Percentiles rank a stretch among this genome's conserved stretches.
Evolutionary conservation across 1,140 invertebrate species (phyloP).

Genomic region (Bombus superbus): DNA sequence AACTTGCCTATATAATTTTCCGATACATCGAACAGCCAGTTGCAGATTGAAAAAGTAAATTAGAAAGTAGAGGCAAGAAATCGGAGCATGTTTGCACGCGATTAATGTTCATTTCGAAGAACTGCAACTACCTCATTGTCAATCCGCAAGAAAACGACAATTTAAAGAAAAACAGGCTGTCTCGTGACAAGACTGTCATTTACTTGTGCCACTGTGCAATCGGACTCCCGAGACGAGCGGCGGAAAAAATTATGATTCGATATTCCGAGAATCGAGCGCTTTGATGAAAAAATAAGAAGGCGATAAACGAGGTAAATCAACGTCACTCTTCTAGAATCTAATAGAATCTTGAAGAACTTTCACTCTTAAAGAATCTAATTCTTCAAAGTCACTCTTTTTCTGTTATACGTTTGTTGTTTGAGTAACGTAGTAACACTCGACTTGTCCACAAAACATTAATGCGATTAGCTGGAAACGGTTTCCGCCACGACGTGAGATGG

Average conservation of each 20-base stretch:
- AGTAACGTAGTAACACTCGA: neutral
- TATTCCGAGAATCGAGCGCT: constrained; percentile 17
- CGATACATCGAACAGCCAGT: neutral
- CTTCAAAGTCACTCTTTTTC: neutral
- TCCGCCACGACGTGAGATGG: constrained; percentile 2
- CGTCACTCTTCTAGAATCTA: too few relatives aligned
- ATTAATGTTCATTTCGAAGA: neutral
- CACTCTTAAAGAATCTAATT: too few relatives aligned
- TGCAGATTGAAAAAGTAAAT: neutral
- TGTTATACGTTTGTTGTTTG: neutral
- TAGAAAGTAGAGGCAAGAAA: neutral
- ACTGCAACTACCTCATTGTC: neutral
- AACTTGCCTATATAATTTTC: neutral
- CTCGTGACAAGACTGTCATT: constrained; percentile 15
- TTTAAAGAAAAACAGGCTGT: constrained; percentile 3
- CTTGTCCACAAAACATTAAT: neutral
- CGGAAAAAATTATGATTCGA: neutral
- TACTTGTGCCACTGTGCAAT: constrained; percentile 22
- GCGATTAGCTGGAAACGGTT: constrained; percentile 36
- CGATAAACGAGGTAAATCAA: neutral
- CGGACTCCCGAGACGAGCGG: neutral
- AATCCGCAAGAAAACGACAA: neutral
- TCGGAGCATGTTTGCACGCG: neutral
- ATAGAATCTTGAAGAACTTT: neutral
- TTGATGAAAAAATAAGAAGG: neutral